Conservation (phyloP, 1,140 invertebrate species). For the Prorops nasuta region DNA sequence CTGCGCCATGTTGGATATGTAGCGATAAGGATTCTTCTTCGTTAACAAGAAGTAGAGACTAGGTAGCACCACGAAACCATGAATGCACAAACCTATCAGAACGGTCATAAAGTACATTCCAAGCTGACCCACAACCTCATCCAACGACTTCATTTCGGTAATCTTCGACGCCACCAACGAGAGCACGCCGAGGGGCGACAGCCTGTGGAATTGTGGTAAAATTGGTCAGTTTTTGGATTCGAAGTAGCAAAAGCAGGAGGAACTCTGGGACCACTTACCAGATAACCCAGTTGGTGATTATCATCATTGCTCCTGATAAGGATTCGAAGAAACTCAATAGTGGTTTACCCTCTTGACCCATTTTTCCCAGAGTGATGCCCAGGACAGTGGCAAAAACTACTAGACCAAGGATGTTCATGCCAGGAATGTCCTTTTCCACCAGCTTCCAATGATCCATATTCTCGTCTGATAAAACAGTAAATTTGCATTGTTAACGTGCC, state of each 20-base stretch:
- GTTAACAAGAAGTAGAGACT: constrained; percentile 67
- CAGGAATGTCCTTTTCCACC: constrained; percentile 31
- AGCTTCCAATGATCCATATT: constrained; percentile 17
- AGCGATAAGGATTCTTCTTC: constrained; percentile 66
- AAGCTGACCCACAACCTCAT: constrained; percentile 69
- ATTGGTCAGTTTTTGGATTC: too few species aligned
- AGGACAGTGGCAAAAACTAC: constrained; percentile 68
- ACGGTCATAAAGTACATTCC: constrained; percentile 83
- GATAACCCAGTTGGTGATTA: constrained; percentile 72
- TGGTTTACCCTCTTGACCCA: constrained; percentile 63
- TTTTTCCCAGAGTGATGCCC: constrained; percentile 66
- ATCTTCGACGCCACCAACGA: constrained; percentile 81
- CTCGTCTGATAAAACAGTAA: too few species aligned
- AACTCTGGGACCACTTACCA: constrained; percentile 57
- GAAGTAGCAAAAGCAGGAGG: too few species aligned
- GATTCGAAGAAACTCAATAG: constrained; percentile 65
- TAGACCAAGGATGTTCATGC: constrained; percentile 70
- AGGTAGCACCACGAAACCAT: constrained; percentile 76
- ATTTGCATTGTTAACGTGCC: too few species aligned
- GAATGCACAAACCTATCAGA: constrained; percentile 72
- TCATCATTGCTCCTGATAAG: constrained; percentile 69
- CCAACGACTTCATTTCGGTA: constrained; percentile 75
- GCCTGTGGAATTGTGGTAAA: constrained; percentile 37
- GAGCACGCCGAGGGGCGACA: constrained; percentile 80
- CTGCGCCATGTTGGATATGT: constrained; percentile 71